Base-by-base conservation (phyloP, 2,113 vertebrate species). In the Machaerirhynchus nigripectus region DNA sequence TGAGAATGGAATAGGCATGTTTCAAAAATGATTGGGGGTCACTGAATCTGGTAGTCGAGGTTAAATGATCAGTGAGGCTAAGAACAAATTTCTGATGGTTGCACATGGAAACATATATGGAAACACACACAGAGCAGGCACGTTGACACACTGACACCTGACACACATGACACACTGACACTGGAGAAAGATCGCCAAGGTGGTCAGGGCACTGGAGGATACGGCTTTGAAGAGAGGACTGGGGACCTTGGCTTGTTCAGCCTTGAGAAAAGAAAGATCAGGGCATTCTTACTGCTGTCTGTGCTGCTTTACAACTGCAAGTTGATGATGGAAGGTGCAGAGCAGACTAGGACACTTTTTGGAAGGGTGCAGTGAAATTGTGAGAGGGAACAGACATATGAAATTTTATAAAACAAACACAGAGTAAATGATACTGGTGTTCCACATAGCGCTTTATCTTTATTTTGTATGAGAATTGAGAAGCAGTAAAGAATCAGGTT, bases 1-100 rank as follows among this genome's bases (percentile, higher is more conserved):
- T 75, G 30, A 39, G 42, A 78, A 40, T 37, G 31, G 39, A 71
- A 20, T 20, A 20, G 9, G 4, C 33, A 16, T 31, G 14, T 15
- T 64, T 23, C 59, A 40, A 61, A 61, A 63, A n/a, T 31, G 47
- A 53, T 27, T 42, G 11, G n/a, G n/a, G 20, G 39, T 53, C 61
- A 44, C 31, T 75, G 30, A 49, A 57, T 27, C 14, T n/a, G 17
- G 17, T 13, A 42, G 12, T 64, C 0, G 0, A 64, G 56, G 17
- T 42, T 64, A 63, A 47, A 53, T 28, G 50, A 75, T 39, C 12
- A 64, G 3, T 23, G 24, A 30, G 6, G 23, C 56, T 49, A 31
- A 70, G 23, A 27, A n/a, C 16, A 65, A 47, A 37, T 24, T 49
- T 53, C 20, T 59, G 24, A 22, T 52, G 26, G 6, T 4, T 63